A percentile compares a stretch with the other conserved stretches of the same genome.
These are phyloP conservation scores for Phyto melanocephala DNA, from an alignment of 2,888 invertebrate genomes.

Conservation along the genomic window DNA sequence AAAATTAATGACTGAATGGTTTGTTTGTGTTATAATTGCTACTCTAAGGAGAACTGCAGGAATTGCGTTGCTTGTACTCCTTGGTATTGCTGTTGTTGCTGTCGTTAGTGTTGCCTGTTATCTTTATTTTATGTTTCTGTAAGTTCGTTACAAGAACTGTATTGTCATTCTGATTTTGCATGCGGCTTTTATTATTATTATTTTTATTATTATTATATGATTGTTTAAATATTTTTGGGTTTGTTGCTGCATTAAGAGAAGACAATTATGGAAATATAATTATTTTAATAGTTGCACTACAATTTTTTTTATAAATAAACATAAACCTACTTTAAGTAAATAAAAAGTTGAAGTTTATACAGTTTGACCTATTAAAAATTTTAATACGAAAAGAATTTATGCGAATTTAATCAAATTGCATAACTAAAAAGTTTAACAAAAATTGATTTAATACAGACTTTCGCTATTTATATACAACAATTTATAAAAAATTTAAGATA, in stretches of 20 bases:
- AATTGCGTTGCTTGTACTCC: too few species aligned
- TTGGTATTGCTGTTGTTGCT: constrained; percentile 1
- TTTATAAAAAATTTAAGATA: too few species aligned
- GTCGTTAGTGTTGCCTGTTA: background rate
- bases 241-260: background rate
- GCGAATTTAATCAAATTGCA: too few species aligned
- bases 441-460: too few species aligned
- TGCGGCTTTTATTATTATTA: background rate
- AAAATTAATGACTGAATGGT: background rate
- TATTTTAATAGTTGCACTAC: background rate
- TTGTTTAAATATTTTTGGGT: background rate
- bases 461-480: too few species aligned
- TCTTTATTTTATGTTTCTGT: background rate
- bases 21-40: constrained; percentile 32
- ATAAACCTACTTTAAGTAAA: too few species aligned
- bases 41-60: constrained; percentile 9
- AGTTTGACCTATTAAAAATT: too few species aligned
- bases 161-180: background rate
- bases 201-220: constrained; percentile 4
- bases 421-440: too few species aligned
- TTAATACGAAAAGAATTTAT: too few species aligned
- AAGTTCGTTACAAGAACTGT: background rate
- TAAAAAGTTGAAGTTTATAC: background rate
- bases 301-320: background rate
- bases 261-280: background rate